Percentiles rank a stretch among this genome's conserved stretches.
phyloP scores from a whole-genome alignment of 2,888 invertebrate genomes.

The Patella caerulea region DNA sequence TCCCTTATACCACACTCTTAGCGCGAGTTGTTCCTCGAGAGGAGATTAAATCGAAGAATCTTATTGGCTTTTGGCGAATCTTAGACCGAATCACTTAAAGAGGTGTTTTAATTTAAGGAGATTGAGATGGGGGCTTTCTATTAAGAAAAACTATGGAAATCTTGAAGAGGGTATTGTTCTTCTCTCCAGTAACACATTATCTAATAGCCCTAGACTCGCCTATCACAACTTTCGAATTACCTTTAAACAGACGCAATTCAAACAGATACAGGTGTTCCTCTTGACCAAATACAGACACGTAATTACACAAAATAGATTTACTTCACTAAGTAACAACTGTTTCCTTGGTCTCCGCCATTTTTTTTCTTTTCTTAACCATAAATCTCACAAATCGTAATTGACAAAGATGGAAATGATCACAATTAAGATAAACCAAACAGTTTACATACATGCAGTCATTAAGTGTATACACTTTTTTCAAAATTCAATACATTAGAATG shows the following conservation, averaged over 20 bases:
- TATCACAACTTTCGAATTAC: neutral
- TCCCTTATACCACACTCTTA: neutral
- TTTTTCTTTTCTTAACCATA: too few relatives aligned
- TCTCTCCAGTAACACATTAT: neutral
- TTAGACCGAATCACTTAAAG: neutral
- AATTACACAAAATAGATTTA: too few relatives aligned
- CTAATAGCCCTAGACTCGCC: neutral
- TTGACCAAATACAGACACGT: too few relatives aligned
- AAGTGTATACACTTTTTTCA: too few relatives aligned
- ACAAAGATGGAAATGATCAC: too few relatives aligned
- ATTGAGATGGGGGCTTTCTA: neutral
- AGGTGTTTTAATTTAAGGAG: neutral
- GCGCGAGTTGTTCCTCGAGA: constrained; percentile 1
- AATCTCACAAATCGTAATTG: too few relatives aligned
- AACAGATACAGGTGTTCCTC: neutral
- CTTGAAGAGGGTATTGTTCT: neutral
- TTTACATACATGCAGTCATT: too few relatives aligned
- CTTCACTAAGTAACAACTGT: too few relatives aligned
- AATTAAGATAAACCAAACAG: too few relatives aligned
- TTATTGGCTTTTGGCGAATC: neutral
- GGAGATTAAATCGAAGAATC: constrained; percentile 3
- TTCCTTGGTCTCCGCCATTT: too few relatives aligned
- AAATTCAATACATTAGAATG: too few relatives aligned
- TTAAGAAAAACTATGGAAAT: neutral
- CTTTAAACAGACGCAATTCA: neutral